Base-by-base conservation (phyloP, 2,113 vertebrate genomes). In the Tragelaphus imberbis region DNA sequence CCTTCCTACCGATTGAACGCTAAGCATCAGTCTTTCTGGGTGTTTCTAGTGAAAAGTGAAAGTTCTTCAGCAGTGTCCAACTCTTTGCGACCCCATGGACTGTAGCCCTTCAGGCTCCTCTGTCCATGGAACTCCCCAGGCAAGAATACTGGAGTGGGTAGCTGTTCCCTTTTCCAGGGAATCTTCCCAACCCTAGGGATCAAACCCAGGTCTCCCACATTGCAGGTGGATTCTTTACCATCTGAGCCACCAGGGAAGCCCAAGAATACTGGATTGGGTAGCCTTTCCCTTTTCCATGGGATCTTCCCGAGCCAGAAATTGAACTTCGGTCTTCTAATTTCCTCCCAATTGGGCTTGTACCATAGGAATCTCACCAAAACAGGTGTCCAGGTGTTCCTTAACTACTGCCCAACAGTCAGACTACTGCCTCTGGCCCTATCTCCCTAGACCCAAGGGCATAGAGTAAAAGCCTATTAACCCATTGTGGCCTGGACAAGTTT, bases 1-100 rank as follows among this genome's bases (percentile, higher is more conserved):
- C 15, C n/a, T 56, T 71, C 55, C 47, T 2, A 5, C 44, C 9
- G 7, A 47, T 25, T 65, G 55, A 71, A 44, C 40, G 47, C 2
- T 21, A 2, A 25, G 7, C 14, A 30, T 63, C 47, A 84, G 47
- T 30, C 36, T 87, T 86, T 59, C 75, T 25, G 44, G 30, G 15
- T 6, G 4, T 44, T 84, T 40, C 23, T 77, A 30, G 25, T 40
- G 68, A 40, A 71, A 71, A 71, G 5, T 40, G n/a, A 71, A 71
- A 40, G 68, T 71, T 71, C n/a, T 19, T 71, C n/a, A 71, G 19
- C 19, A 12, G 19, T 40, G n/a, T 36, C n/a, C 0, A 0, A 40
- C 19, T 23, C 19, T 71, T 71, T 40, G n/a, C 10, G 2, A 40
- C n/a, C 19, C n/a, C n/a, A 1, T 23, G 19, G 19, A 36, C 68